phyloP scores from a whole-genome alignment of 1,140 invertebrate genomes.

The Pogonognathellus flavescens region DNA sequence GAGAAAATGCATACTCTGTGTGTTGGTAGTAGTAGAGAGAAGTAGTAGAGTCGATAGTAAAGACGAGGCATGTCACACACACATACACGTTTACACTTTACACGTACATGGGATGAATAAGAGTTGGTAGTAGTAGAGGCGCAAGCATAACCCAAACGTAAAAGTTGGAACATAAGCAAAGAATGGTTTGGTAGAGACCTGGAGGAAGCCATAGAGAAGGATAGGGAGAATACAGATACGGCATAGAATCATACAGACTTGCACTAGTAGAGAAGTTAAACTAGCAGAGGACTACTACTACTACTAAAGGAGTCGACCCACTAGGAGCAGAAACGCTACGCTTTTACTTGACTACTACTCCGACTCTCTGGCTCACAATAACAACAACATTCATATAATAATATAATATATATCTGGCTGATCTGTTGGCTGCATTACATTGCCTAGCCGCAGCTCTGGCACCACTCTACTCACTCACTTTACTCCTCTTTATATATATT shows the following conservation, averaged over 20 bases:
- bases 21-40: neutral
- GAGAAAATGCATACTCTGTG: neutral
- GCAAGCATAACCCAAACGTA: neutral
- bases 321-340: constrained; percentile 15
- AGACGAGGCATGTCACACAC: neutral
- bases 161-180: neutral
- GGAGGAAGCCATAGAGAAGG: constrained; percentile 5
- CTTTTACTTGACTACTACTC: neutral
- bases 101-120: neutral
- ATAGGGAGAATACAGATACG: no score
- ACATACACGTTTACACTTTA: neutral
- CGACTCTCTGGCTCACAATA: constrained; percentile 31
- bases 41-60: neutral
- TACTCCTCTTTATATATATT: constrained; percentile 47
- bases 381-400: constrained; percentile 50
- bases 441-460: constrained; percentile 42
- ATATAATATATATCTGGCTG: constrained; percentile 42
- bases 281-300: constrained; percentile 4
- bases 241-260: neutral
- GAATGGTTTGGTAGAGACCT: neutral
- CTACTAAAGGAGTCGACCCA: neutral
- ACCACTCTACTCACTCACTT: constrained; percentile 22
- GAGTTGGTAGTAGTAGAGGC: neutral
- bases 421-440: constrained; percentile 27
- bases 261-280: neutral